A percentile compares a stretch with the other conserved stretches of the same genome.
Evolutionary conservation across 2,888 invertebrate species (phyloP).

Genomic region (Synanthedon tipuliformis): DNA sequence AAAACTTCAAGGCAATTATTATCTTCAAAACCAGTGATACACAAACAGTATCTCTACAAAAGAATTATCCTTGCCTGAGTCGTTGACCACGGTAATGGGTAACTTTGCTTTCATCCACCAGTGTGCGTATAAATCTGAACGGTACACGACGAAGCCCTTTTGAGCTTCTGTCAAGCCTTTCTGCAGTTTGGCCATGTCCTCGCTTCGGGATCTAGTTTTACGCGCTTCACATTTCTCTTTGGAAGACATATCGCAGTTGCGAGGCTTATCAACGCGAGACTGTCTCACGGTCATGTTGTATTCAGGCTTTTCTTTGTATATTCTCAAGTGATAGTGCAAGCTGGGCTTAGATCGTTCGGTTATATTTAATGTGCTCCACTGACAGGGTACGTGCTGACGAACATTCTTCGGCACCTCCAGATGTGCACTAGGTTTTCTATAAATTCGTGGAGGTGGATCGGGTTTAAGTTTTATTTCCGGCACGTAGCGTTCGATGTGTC

Average conservation of each 20-base stretch:
- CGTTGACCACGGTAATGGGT: conserved; percentile 73
- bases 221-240: conserved; percentile 27
- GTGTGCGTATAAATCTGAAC: conserved; percentile 88
- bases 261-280: conserved; percentile 36
- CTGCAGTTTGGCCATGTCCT: conserved; percentile 57
- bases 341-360: conserved; percentile 60
- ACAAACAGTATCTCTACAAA: conserved; percentile 69
- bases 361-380: conserved; percentile 64
- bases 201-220: conserved; percentile 56
- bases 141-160: conserved; percentile 73
- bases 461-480: conserved; percentile 57
- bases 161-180: conserved; percentile 48
- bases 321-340: conserved; percentile 64
- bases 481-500: conserved; percentile 50
- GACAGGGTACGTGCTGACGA: conserved; percentile 44
- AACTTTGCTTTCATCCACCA: conserved; percentile 93
- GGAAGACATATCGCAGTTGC: conserved; percentile 44
- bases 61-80: conserved; percentile 72
- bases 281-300: conserved; percentile 25
- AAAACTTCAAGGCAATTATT: conserved; percentile 65
- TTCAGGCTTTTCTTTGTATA: conserved; percentile 49
- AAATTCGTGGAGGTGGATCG: conserved; percentile 55
- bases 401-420: conserved; percentile 61
- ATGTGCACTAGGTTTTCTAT: conserved; percentile 58
- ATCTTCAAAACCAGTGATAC: conserved; percentile 65